Conservation (phyloP, 2,797 vertebrate species). For the Antrozous pallidus region DNA sequence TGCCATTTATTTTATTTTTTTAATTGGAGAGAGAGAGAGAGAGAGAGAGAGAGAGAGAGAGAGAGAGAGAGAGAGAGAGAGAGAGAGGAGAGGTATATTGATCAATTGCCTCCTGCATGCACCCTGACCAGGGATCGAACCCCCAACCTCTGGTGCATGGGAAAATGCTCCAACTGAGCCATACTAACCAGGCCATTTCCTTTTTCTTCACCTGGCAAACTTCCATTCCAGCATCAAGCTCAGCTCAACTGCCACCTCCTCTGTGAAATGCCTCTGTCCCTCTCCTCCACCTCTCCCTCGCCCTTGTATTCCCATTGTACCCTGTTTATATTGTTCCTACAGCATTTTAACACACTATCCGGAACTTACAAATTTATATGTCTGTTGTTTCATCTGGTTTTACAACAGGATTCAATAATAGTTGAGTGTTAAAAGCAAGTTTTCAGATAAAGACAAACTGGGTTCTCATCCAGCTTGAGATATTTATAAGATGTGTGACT, state of each 20-base stretch:
- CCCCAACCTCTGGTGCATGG: not conserved
- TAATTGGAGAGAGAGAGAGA: not conserved
- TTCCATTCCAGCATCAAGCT: not conserved
- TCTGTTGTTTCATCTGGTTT: not conserved
- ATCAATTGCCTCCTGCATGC: not conserved
- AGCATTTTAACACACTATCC: not conserved
- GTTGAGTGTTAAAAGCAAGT: not conserved
- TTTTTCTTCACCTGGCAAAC: not conserved
- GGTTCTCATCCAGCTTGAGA: not conserved
- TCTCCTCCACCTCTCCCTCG: not conserved
- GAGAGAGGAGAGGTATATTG: not conserved
- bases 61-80: not conserved
- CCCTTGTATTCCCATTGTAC: fast-evolving
- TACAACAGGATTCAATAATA: not conserved
- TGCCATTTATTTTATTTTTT: not conserved
- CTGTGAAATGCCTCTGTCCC: not conserved
- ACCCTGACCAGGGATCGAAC: not conserved
- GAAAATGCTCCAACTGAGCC: not conserved
- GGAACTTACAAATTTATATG: not conserved
- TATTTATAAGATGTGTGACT: not conserved
- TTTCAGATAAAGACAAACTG: not conserved
- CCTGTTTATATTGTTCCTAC: not conserved
- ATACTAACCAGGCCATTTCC: not conserved
- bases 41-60: not conserved
- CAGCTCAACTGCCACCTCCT: not conserved